phyloP scores from a whole-genome alignment of 2,113 vertebrate genomes.

The Upupa epops region DNA sequence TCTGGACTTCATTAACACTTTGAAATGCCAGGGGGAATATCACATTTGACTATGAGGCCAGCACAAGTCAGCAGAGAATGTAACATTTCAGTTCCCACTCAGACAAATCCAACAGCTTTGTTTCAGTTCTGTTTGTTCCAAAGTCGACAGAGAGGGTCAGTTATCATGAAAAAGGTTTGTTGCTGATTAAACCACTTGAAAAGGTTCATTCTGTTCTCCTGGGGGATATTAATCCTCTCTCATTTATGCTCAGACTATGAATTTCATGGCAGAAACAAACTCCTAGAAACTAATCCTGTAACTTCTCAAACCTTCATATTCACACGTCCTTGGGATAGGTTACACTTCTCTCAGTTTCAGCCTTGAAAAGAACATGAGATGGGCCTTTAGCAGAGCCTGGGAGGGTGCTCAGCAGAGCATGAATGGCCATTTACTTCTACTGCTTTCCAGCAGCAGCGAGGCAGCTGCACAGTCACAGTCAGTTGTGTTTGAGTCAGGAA shows the following conservation, averaged over 20 bases:
- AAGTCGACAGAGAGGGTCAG: slow-evolving; percentile 20
- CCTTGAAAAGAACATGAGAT: neutral
- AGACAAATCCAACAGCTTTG: neutral
- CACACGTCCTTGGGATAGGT: neutral
- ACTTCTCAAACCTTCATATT: neutral
- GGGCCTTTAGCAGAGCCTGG: neutral
- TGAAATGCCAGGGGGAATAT: slow-evolving; percentile 52
- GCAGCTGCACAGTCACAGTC: neutral
- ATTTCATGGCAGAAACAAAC: slow-evolving; percentile 1
- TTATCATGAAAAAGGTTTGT: neutral
- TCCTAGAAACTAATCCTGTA: neutral
- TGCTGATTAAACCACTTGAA: slow-evolving; percentile 23
- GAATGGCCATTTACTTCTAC: neutral
- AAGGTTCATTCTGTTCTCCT: slow-evolving; percentile 8
- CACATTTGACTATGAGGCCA: neutral
- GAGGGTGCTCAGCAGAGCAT: neutral
- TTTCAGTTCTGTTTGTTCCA: slow-evolving; percentile 22
- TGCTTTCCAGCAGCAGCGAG: neutral
- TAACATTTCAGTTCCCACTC: slow-evolving; percentile 47
- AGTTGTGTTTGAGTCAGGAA: neutral
- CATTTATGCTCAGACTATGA: neutral
- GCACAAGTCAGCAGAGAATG: slow-evolving; percentile 29
- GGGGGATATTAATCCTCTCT: neutral
- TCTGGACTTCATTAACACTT: slow-evolving; percentile 58
- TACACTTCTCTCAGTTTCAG: neutral